Evolutionary conservation across 2,113 vertebrate genomes (phyloP).

Genomic region (Thermophis baileyi): DNA sequence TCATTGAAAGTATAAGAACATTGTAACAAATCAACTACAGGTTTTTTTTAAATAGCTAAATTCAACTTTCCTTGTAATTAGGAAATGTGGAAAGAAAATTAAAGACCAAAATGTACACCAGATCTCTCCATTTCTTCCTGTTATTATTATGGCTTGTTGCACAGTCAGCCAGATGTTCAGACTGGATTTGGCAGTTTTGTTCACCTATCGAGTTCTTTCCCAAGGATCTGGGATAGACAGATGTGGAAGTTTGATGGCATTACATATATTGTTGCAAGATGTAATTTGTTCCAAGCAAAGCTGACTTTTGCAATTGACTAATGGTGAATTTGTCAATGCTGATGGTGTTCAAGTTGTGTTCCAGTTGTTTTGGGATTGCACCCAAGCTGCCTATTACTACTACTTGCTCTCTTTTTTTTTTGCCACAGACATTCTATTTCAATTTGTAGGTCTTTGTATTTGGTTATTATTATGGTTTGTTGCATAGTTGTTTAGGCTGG

Average conservation of each 20-base stretch:
- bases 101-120: neutral
- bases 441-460: neutral
- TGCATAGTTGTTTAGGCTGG: neutral
- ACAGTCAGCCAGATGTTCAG: neutral
- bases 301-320: neutral
- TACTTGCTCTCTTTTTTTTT: neutral
- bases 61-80: neutral
- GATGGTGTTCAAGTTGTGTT: neutral
- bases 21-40: neutral
- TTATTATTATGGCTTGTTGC: neutral
- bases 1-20: neutral
- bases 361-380: neutral
- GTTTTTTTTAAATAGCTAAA: neutral
- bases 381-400: neutral
- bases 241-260: neutral
- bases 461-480: neutral
- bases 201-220: neutral
- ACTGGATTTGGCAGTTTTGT: neutral
- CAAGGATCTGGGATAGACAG: neutral
- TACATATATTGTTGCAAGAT: neutral
- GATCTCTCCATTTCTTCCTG: neutral
- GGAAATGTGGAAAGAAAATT: neutral
- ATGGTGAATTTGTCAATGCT: neutral
- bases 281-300: neutral
- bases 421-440: neutral